Evolutionary conservation across 1,140 invertebrate species (phyloP).

Genomic region (Pseudomyrmex concolor): DNA sequence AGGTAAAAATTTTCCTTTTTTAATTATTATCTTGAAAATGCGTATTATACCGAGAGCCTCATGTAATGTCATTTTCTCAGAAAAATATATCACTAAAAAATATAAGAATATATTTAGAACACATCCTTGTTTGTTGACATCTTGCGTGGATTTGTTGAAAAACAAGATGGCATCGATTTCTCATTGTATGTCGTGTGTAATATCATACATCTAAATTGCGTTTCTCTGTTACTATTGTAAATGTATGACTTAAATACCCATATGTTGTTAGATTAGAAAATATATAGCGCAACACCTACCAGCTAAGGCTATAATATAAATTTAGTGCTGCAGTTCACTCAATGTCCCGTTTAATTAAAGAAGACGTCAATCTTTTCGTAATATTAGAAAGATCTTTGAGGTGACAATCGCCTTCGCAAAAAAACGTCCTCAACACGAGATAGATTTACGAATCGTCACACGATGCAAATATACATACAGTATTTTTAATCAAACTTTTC

Average conservation of each 20-base stretch:
- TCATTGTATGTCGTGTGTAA: no score
- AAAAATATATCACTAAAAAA: background rate
- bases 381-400: constrained; percentile 8
- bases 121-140: background rate
- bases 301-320: constrained; percentile 32
- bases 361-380: constrained; percentile 26
- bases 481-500: no score
- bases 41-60: background rate
- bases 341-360: constrained; percentile 33
- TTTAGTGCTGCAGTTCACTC: constrained; percentile 42
- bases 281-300: background rate
- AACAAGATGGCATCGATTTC: no score
- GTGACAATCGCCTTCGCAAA: background rate
- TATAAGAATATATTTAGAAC: background rate
- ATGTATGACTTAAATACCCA: background rate
- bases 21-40: constrained; percentile 4
- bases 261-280: background rate
- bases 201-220: no score
- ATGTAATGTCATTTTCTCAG: background rate
- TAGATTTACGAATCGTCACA: background rate
- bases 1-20: constrained; percentile 2
- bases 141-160: no score
- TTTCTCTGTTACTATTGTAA: no score
- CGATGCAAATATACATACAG: no score
- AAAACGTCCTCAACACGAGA: background rate